Evolutionary conservation across 1,140 invertebrate species (phyloP), one percentile per base, ranked within the genome.

Genomic region (Zophobas morio): DNA sequence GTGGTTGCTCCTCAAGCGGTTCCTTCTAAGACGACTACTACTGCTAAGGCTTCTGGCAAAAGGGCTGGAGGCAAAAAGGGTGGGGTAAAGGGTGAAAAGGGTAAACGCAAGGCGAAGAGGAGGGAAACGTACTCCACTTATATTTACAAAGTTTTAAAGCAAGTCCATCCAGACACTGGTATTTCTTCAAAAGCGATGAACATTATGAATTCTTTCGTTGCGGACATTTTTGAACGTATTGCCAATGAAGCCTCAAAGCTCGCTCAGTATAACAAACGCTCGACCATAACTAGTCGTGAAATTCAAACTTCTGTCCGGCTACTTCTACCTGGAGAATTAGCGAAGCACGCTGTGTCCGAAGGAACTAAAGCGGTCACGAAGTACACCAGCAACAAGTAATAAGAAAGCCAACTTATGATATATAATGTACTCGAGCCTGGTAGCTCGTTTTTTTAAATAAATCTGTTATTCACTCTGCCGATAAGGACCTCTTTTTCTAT

Each of bases 81-180:
- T n/a, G n/a, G n/a, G n/a, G n/a, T n/a, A n/a, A n/a, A n/a, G n/a
- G n/a, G n/a, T n/a, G n/a, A n/a, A n/a, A n/a, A n/a, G n/a, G n/a
- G n/a, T n/a, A n/a, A n/a, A n/a, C n/a, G n/a, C n/a, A 89, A 88
- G 78, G 81, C 85, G 66, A 87, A 83, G 85, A 89, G 89, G 87
- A 92, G 91, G 87, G 90, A 94, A 82, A 90, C 88, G 74, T 95
- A 93, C 87, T 89, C 89, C 0, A 91, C 92, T 71, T 94, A 94
- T 85, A 92, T 92, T 78, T 91, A 91, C 5, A 94, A 93, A 81
- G 88, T 94, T 8, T 81, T 95, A 81, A 92, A 93, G 81, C 91
- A 93, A 83, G 92, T 93, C 4, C 91, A 93, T 84, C 91, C 91
- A 1, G 86, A 93, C 82, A 93, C 90, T 75, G 91, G 92, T 39